Base-by-base conservation (phyloP, 2,797 vertebrate genomes). In the Micromesistius poutassou region DNA sequence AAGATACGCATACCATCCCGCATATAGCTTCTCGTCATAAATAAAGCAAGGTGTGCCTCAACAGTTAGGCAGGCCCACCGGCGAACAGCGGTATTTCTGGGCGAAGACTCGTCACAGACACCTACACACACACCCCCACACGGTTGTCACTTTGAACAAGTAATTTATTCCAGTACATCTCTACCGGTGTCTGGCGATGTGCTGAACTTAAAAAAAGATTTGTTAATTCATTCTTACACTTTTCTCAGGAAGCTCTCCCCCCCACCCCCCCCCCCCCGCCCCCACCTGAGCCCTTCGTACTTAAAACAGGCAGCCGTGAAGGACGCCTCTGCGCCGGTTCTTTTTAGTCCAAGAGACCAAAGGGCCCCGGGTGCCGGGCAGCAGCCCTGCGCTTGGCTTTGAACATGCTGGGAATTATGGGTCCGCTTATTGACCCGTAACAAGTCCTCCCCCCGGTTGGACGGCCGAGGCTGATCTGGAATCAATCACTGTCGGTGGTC, bases 371-470 rank as follows among this genome's bases (percentile, higher is more conserved):
- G 62, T 1, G 62, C 25, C 14, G 9, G n/a, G n/a, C n/a, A n/a
- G 30, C 70, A 71, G 70, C 28, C 25, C 31, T 8, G 70, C 6
- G 30, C 19, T 33, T 31, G 30, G 30, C 30, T 14, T 9, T 16
- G 30, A 33, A 19, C 70, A 19, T 6, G 7, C 70, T 10, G 70
- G 30, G 70, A 33, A 31, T 33, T 71, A 16, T 16, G 70, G 31
- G 30, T 68, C 62, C 62, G 70, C 31, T 71, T 71, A 72, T 28
- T 4, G 35, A 40, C 30, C 31, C 76, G 76, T 74, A 71, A 30
- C 30, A 71, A 71, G 31, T 71, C 30, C 13, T 71, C 70, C 70
- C 70, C 16, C 30, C 31, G 14, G 30, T 33, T 30, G 70, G 30
- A 33, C 31, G 70, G 30, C 70, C 7, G 31, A 31, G 1, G 70